Conservation (phyloP, 2,113 vertebrate species). For the Abramis brama region DNA sequence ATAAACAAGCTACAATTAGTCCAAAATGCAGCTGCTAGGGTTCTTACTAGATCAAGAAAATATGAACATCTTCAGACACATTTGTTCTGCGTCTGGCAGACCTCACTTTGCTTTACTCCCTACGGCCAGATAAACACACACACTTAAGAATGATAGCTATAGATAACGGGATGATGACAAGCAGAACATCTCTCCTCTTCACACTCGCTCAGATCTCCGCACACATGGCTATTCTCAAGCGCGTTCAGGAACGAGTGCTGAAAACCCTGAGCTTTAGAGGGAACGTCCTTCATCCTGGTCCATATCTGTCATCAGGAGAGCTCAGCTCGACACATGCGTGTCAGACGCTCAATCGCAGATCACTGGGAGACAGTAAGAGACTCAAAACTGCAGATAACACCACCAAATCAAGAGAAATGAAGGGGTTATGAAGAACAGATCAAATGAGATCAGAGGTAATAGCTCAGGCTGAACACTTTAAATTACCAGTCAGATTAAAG, state of each 20-base stretch:
- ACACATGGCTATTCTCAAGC: neutral
- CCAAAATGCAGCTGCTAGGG: too few relatives aligned
- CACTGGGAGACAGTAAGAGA: conserved; percentile 37
- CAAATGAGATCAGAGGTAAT: neutral
- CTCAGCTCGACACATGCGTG: conserved; percentile 68
- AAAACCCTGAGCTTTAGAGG: neutral
- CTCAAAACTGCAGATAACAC: conserved; percentile 60
- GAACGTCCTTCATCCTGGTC: neutral
- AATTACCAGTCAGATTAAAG: neutral
- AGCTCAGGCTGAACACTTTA: neutral
- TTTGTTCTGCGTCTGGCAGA: neutral
- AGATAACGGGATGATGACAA: neutral
- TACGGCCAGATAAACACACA: neutral
- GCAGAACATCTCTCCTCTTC: neutral
- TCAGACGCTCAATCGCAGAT: conserved; percentile 65
- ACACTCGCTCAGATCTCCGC: neutral
- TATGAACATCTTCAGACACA: neutral
- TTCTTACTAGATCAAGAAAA: too few relatives aligned
- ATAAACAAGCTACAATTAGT: too few relatives aligned
- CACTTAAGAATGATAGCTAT: neutral
- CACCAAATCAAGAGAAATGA: conserved; percentile 18
- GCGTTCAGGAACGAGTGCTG: neutral
- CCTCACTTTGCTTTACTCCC: neutral
- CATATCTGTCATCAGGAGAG: conserved; percentile 47
- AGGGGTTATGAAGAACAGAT: neutral